Conservation (phyloP, 2,888 invertebrate species). For the Drosophila kambysellisi region DNA sequence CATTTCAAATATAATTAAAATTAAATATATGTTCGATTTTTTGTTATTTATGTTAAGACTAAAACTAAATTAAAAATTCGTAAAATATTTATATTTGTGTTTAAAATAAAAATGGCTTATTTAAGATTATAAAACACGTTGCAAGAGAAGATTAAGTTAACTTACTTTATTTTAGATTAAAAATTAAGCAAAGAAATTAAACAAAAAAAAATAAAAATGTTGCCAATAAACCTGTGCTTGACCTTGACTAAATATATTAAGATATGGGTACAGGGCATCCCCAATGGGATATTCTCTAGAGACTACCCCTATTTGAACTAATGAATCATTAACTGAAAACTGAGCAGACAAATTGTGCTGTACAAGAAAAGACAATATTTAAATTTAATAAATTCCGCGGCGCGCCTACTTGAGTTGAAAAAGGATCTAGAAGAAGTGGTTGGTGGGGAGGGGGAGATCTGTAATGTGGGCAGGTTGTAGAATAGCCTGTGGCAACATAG, state of each 20-base stretch:
- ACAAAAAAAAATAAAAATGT: background rate
- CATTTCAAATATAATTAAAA: background rate
- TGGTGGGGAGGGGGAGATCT: background rate
- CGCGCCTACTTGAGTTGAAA: conserved; percentile 31
- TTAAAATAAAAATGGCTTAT: background rate
- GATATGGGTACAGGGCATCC: background rate
- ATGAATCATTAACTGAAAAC: background rate
- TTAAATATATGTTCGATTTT: background rate
- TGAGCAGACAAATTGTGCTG: background rate
- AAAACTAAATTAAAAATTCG: background rate
- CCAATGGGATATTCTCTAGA: background rate
- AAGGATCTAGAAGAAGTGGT: conserved; percentile 27
- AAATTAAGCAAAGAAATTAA: background rate
- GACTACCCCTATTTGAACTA: background rate
- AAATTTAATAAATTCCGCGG: conserved; percentile 41
- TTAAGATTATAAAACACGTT: background rate
- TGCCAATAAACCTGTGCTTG: background rate
- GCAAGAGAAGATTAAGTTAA: background rate
- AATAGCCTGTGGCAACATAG: conserved; percentile 36
- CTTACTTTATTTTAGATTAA: background rate
- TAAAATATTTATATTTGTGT: background rate
- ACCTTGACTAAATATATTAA: background rate
- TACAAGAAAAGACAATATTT: conserved; percentile 3
- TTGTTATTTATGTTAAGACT: background rate
- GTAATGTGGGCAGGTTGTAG: conserved; percentile 42